Base-by-base conservation (phyloP, 1,140 invertebrate genomes). In the Heterodera schachtii region DNA sequence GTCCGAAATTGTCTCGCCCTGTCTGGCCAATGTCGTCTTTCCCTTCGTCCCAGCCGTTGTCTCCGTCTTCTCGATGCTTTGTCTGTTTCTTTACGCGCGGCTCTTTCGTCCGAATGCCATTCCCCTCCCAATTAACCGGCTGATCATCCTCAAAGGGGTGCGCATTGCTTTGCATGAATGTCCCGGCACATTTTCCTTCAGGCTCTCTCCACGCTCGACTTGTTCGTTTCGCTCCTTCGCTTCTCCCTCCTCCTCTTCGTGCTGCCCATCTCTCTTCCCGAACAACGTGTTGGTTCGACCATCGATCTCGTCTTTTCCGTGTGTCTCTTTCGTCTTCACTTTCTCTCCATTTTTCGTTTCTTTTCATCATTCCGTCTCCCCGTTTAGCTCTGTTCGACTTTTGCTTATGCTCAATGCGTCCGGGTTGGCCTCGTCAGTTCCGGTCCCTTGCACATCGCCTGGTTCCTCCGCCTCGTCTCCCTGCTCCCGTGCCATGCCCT, bases 381-480 rank as follows among this genome's bases (percentile, higher is more conserved):
- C 31, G 31, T 31, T 21, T 57, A 44, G 43, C 49, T 47, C 31
- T 78, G 2, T n/a, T 70, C 66, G 31, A 44, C 66, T 21, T 21
- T 69, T 69, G 64, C 70, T 69, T 69, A 78, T 78, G 52, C 11
- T 5, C 77, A 78, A 69, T 78, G 77, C 66, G 70, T 78, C 47
- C 70, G 57, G 21, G 3, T 4, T n/a, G 77, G 77, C 44, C 44
- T 66, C 21, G 49, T 75, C n/a, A 80, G 64, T 75, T 79, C 57
- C 49, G 80, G 80, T 0, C 47, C 73, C 70, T 19, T 81, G 46
- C 80, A 81, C 70, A 43, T 81, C 21, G 52, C 41, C 44, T 81
- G 80, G 80, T n/a, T 66, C 60, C n/a, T 81, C 2, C 71, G 73
- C 21, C 57, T 79, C 31, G n/a, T 70, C 60, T 73, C 80, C 21